A percentile compares a stretch with the other conserved stretches of the same genome.
Evolutionary conservation across 2,888 invertebrate genomes (phyloP).

Genomic region (Lucinisca nassula): DNA sequence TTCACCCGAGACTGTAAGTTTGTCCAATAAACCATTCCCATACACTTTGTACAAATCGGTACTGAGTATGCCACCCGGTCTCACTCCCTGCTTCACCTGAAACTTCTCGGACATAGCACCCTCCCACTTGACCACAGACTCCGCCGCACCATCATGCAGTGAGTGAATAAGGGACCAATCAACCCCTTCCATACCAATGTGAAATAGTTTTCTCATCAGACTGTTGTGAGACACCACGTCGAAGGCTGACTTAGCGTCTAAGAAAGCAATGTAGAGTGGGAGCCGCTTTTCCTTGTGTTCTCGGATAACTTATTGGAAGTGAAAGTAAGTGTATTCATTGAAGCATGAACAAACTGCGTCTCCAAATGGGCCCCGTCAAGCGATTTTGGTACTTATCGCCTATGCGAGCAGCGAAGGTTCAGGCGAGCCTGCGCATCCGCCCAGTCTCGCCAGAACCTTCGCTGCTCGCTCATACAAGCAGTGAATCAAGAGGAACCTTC

Average conservation of each 20-base stretch:
- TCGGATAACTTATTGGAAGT: too few relatives aligned
- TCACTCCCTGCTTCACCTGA: neutral
- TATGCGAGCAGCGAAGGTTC: too few relatives aligned
- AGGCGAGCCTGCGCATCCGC: too few relatives aligned
- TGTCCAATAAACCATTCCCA: neutral
- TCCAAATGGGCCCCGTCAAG: too few relatives aligned
- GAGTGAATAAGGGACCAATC: neutral
- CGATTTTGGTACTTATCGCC: too few relatives aligned
- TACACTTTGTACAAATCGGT: constrained; percentile 34
- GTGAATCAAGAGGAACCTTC: too few relatives aligned
- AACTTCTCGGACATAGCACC: neutral
- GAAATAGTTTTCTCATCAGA: constrained; percentile 24
- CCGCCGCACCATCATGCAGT: neutral
- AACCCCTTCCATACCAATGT: constrained; percentile 19
- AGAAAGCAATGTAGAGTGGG: constrained; percentile 15
- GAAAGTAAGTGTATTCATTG: too few relatives aligned
- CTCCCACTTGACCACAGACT: neutral
- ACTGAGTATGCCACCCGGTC: constrained; percentile 26
- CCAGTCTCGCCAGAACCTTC: too few relatives aligned
- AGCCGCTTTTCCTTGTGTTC: too few relatives aligned
- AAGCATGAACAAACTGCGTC: too few relatives aligned
- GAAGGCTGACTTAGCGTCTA: constrained; percentile 46
- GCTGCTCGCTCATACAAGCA: too few relatives aligned
- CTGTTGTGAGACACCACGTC: constrained; percentile 31
- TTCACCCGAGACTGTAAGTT: neutral